Evolutionary conservation across 2,888 invertebrate species (phyloP).

Genomic region (Serripes groenlandicus): DNA sequence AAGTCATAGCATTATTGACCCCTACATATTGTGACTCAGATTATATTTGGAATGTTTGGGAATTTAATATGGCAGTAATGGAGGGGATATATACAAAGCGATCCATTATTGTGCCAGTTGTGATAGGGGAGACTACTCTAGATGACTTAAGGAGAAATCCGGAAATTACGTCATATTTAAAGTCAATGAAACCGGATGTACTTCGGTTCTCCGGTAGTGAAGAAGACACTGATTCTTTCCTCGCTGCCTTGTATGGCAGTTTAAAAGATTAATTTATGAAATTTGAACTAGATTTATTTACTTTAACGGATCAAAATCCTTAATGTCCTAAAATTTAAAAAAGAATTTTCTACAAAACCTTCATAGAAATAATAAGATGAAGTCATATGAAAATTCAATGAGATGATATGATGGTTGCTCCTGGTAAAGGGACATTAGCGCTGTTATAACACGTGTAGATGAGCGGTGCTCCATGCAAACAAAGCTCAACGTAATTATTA

Average conservation of each 20-base stretch:
- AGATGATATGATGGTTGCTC: too few relatives aligned
- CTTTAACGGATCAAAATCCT: too few relatives aligned
- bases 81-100: constrained; percentile 59
- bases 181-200: not conserved
- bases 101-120: constrained; percentile 32
- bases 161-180: constrained; percentile 29
- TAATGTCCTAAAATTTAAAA: too few relatives aligned
- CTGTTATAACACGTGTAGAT: too few relatives aligned
- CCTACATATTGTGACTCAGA: constrained; percentile 10
- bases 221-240: not conserved
- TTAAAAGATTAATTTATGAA: too few relatives aligned
- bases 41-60: constrained; percentile 49
- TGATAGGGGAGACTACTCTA: constrained; percentile 24
- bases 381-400: too few relatives aligned
- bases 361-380: too few relatives aligned
- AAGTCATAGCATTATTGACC: constrained; percentile 44
- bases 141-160: constrained; percentile 15
- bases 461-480: too few relatives aligned
- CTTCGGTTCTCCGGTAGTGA: not conserved
- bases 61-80: constrained; percentile 55
- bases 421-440: too few relatives aligned
- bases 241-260: not conserved
- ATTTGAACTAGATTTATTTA: too few relatives aligned
- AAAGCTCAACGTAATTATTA: too few relatives aligned
- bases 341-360: too few relatives aligned